Conservation (phyloP, 2,888 invertebrate species). For the Disparrhopalites patrizii region DNA sequence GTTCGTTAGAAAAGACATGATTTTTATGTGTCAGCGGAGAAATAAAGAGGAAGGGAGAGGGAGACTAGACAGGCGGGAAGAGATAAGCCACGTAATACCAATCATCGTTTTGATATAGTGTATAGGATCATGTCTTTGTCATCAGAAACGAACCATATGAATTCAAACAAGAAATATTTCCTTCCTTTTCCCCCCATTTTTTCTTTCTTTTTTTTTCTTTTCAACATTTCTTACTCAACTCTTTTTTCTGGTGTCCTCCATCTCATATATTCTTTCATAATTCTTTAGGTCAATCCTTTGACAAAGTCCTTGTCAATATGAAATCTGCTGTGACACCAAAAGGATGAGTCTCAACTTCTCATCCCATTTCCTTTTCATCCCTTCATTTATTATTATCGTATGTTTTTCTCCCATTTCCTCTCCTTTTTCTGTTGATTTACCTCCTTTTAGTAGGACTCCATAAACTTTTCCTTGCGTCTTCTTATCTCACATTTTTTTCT, state of each 20-base stretch:
- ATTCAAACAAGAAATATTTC: constrained; percentile 19
- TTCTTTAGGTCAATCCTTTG: constrained; percentile 20
- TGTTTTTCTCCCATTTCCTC: no score
- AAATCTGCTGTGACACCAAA: constrained; percentile 21
- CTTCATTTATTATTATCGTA: no score
- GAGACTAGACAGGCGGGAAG: neutral
- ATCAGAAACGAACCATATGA: constrained; percentile 6
- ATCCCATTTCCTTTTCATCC: no score
- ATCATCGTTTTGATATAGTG: constrained; percentile 7
- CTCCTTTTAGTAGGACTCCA: no score
- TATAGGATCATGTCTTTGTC: neutral
- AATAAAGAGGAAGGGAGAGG: neutral
- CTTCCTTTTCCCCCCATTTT: no score
- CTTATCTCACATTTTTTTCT: no score
- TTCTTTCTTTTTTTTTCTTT: no score
- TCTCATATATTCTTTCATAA: neutral
- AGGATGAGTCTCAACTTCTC: no score
- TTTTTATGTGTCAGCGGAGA: constrained; percentile 17
- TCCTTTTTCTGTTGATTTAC: no score
- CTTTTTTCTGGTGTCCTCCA: neutral
- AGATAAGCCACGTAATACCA: constrained; percentile 24
- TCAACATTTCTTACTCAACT: no score
- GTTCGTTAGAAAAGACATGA: neutral
- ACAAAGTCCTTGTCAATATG: constrained; percentile 22
- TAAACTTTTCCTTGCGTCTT: no score